Evolutionary conservation across 2,797 vertebrate genomes (phyloP), one percentile per base, ranked within the genome.

Genomic region (Morelia viridis): DNA sequence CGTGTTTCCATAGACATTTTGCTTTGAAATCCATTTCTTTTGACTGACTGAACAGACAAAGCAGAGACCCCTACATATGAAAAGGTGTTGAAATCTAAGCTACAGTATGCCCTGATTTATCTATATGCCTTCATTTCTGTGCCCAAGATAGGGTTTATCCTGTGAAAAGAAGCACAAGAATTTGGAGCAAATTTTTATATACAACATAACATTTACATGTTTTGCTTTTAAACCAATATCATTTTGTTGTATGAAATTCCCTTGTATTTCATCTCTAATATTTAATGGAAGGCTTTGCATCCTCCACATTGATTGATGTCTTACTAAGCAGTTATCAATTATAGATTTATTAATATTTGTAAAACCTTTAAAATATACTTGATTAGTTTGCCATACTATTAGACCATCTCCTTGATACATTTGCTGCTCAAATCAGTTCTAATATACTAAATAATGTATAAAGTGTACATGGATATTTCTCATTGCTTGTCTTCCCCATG

Each of bases 301-400:
- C 68, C 65, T 87, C 57, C 61, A 50, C 57, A 41, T 53, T 58
- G 91, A 84, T 57, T 86, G 84, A 92, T 76, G 5, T 22, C 88
- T 92, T 53, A 35, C 65, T 90, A 90, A 87, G 46, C 50, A 90
- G 65, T 87, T 90, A 65, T 62, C 84, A 90, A 80, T 90, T 50
- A 87, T 41, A 58, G 64, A 35, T 90, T 87, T 41, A 65, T 90
- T 90, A 90, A 90, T 92, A 90, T 87, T 85, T 92, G 87, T 85
- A 85, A 89, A 89, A 80, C 31, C 50, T 57, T 65, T 84, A 76
- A 89, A 35, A 85, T 41, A 41, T 68, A n/a, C 84, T 92, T n/a
- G 15, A 87, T n/a, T 76, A 90, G 84, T 90, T 87, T 90, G 88
- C 64, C 60, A 80, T 80, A 64, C 80, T 62, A 90, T 87, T 92